Conservation (phyloP, 2,888 invertebrate species). For the Nomada ruficornis region DNA sequence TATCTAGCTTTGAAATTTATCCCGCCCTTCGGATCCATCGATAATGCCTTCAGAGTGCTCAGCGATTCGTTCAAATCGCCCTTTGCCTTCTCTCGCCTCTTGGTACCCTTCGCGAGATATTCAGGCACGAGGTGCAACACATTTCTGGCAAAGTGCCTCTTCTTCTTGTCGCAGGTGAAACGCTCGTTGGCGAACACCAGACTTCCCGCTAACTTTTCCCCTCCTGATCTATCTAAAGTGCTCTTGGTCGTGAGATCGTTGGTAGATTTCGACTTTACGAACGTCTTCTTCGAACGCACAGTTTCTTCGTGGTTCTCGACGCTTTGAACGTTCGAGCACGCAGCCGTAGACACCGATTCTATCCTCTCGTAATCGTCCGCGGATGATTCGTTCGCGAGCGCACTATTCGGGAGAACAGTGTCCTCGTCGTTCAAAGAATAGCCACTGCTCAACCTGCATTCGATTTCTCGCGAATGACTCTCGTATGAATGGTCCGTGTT, state of each 20-base stretch:
- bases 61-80: slow-evolving; percentile 20
- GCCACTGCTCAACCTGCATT: background rate
- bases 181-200: slow-evolving; percentile 5
- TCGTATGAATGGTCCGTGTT: background rate
- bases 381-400: background rate
- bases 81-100: slow-evolving; percentile 62
- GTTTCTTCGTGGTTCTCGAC: background rate
- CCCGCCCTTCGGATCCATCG: background rate
- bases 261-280: slow-evolving; percentile 17
- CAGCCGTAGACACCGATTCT: slow-evolving; percentile 14
- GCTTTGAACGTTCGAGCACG: background rate
- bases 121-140: slow-evolving; percentile 76
- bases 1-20: background rate
- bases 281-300: background rate
- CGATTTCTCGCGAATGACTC: no score
- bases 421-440: background rate
- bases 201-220: background rate
- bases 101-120: slow-evolving; percentile 68
- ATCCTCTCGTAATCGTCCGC: slow-evolving; percentile 61
- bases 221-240: background rate
- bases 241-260: slow-evolving; percentile 25
- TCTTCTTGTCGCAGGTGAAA: slow-evolving; percentile 42
- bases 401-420: background rate
- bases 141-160: slow-evolving; percentile 72
- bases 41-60: slow-evolving; percentile 23